Percentiles rank a stretch among this genome's conserved stretches.
Conservation (phyloP, 1,140 invertebrate genomes). For the Papilio dardanus region DNA sequence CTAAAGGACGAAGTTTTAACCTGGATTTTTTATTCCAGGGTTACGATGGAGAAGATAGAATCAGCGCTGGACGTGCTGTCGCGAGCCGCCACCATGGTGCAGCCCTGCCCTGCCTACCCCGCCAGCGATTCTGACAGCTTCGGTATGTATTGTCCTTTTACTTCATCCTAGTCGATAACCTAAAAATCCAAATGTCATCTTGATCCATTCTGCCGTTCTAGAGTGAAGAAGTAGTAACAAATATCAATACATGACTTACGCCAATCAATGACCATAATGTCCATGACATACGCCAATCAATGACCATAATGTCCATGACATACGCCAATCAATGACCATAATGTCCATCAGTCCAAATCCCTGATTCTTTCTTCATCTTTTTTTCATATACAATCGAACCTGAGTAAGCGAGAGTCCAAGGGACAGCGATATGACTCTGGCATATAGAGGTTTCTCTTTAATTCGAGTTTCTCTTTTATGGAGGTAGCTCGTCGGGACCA, state of each 20-base stretch:
- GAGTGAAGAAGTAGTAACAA: not conserved
- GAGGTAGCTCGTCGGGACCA: no score
- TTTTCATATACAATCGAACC: no score
- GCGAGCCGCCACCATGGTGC: constrained; percentile 95
- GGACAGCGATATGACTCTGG: no score
- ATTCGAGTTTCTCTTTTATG: no score
- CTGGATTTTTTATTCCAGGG: constrained; percentile 41
- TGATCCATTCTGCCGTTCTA: not conserved
- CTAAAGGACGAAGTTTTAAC: not conserved
- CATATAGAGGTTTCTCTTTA: no score
- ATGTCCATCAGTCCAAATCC: no score
- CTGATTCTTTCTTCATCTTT: no score
- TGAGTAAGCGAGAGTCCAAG: no score
- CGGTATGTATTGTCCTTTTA: constrained; percentile 58
- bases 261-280: no score
- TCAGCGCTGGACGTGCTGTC: constrained; percentile 94
- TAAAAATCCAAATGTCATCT: not conserved
- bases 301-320: no score
- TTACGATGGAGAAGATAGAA: constrained; percentile 85
- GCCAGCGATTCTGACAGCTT: constrained; percentile 76
- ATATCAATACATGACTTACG: not conserved
- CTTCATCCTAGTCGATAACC: not conserved
- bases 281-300: no score
- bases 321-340: no score
- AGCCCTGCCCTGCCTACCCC: constrained; percentile 83